Percentiles rank a stretch among this genome's conserved stretches.
Conservation (phyloP, 2,797 vertebrate species). For the Galaxias olidus region DNA sequence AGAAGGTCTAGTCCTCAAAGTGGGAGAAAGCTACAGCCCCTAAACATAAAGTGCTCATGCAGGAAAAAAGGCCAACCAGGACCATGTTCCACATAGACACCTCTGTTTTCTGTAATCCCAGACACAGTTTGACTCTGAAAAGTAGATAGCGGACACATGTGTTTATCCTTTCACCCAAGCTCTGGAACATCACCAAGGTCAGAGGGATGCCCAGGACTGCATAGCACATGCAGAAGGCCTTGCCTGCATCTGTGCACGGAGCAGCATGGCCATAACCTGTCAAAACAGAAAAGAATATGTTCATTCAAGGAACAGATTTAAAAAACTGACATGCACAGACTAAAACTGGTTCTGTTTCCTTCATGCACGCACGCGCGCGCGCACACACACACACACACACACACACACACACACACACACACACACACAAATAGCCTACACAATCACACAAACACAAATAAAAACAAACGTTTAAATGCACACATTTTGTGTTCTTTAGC, state of each 20-base stretch:
- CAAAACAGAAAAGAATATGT: constrained; percentile 5
- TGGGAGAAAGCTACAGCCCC: constrained; percentile 87
- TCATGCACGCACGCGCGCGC: too few relatives aligned
- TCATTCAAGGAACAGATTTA: background rate
- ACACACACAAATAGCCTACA: too few relatives aligned
- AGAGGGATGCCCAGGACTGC: constrained; percentile 89
- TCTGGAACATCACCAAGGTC: constrained; percentile 91
- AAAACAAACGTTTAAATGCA: too few relatives aligned
- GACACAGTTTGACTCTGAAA: constrained; percentile 79
- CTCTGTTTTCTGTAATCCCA: constrained; percentile 77
- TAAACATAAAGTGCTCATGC: constrained; percentile 79
- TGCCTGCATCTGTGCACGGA: constrained; percentile 83
- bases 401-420: too few relatives aligned
- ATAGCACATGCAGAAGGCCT: constrained; percentile 92
- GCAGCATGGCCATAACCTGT: constrained; percentile 87
- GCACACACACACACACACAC: too few relatives aligned
- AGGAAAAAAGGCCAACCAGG: constrained; percentile 84
- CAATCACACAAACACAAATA: too few relatives aligned
- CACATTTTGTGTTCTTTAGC: too few relatives aligned
- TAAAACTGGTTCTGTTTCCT: background rate
- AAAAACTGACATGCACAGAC: background rate
- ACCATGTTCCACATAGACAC: constrained; percentile 91
- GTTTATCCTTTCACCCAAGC: constrained; percentile 89
- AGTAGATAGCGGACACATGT: constrained; percentile 80
- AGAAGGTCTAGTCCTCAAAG: constrained; percentile 90